Evolutionary conservation across 2,113 vertebrate genomes (phyloP).

Genomic region (Malurus melanocephalus): DNA sequence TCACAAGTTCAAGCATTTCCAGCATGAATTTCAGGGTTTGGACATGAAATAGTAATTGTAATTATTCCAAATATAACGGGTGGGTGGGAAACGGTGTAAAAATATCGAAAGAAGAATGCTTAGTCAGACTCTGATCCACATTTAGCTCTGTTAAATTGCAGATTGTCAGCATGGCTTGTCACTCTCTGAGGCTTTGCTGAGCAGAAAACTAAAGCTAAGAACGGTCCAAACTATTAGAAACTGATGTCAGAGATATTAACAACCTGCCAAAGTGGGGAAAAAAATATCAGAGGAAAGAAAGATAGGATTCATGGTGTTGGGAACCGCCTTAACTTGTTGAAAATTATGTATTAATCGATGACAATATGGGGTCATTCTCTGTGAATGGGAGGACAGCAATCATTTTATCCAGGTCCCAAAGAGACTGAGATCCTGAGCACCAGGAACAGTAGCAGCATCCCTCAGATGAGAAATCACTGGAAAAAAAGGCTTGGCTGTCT

Average conservation of each 20-base stretch:
- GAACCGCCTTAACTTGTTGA: not conserved
- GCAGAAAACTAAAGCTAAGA: not conserved
- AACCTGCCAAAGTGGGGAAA: not conserved
- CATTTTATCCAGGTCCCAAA: not conserved
- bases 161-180: constrained; percentile 23
- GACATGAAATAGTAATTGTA: not conserved
- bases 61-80: not conserved
- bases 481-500: not conserved
- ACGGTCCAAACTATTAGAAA: not conserved
- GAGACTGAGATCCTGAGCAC: not conserved
- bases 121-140: constrained; percentile 20
- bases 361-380: not conserved
- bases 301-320: not conserved
- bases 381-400: not conserved
- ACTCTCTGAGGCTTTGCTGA: constrained; percentile 27
- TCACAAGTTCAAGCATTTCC: not conserved
- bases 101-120: constrained; percentile 31
- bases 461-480: not conserved
- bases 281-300: not conserved
- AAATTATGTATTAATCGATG: not conserved
- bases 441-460: not conserved
- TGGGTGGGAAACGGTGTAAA: constrained; percentile 1
- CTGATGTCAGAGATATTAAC: not conserved
- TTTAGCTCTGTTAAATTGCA: constrained; percentile 32
- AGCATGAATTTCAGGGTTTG: not conserved